Percentiles rank a stretch among this genome's conserved stretches.
These are phyloP conservation scores for Malaclemys terrapin DNA, from an alignment of 2,113 vertebrate species.

Conservation along the genomic window DNA sequence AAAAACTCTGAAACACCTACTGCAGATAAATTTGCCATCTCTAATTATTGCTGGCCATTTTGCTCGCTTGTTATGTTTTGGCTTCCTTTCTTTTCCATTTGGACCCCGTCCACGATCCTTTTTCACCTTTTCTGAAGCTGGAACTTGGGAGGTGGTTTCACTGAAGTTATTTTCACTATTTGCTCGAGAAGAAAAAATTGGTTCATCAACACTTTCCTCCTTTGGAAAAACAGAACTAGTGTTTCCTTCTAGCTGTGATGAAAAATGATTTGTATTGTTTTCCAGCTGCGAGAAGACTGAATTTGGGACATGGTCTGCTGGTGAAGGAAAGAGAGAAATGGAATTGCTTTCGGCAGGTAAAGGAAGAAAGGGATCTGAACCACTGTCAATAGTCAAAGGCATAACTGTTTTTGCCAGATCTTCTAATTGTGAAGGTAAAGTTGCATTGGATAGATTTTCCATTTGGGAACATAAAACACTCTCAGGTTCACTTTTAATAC, in stretches of 20 bases:
- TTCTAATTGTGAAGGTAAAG: constrained; percentile 81
- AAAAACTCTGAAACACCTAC: constrained; percentile 93
- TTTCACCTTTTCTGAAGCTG: constrained; percentile 65
- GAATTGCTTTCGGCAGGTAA: constrained; percentile 82
- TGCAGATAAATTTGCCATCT: constrained; percentile 95
- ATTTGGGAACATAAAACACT: constrained; percentile 78
- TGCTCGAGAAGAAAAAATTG: constrained; percentile 74
- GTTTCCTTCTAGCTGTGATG: constrained; percentile 76
- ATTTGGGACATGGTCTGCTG: constrained; percentile 76
- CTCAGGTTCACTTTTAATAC: constrained; percentile 80
- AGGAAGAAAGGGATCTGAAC: constrained; percentile 83
- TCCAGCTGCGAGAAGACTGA: constrained; percentile 85
- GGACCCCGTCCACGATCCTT: constrained; percentile 70
- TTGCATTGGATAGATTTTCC: constrained; percentile 75
- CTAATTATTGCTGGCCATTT: constrained; percentile 96
- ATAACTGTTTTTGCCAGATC: constrained; percentile 82
- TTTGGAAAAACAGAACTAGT: constrained; percentile 79
- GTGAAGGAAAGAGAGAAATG: constrained; percentile 80
- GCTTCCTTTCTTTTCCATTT: constrained; percentile 81
- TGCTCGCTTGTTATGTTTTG: constrained; percentile 87
- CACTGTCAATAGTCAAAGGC: constrained; percentile 80
- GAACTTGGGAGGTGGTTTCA: constrained; percentile 67
- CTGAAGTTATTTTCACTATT: constrained; percentile 68
- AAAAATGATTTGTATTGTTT: constrained; percentile 77
- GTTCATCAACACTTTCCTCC: constrained; percentile 75